These are phyloP conservation scores for Nycticorax nycticorax DNA, from an alignment of 2,113 vertebrate genomes.

Conservation along the genomic window DNA sequence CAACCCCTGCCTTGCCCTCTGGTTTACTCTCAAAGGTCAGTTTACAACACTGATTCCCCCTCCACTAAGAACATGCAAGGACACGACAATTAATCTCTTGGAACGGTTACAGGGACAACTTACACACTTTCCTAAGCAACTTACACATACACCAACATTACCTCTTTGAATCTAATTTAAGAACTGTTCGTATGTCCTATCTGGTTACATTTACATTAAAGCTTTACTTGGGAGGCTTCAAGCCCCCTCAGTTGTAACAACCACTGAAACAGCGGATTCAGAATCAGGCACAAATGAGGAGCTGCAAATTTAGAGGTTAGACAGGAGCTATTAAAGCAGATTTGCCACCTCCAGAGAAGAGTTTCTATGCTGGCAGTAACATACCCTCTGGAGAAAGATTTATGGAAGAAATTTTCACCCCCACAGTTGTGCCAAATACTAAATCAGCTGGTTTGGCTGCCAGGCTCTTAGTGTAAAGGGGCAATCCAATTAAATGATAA, in stretches of 20 bases:
- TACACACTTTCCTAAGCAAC: background rate
- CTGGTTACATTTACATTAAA: constrained; percentile 1
- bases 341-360: background rate
- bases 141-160: background rate
- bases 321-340: background rate
- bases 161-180: constrained; percentile 9
- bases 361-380: background rate
- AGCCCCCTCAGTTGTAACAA: background rate
- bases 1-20: background rate
- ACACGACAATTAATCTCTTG: constrained; percentile 23
- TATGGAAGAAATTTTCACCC: background rate
- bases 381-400: background rate
- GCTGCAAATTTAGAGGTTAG: background rate
- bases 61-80: background rate
- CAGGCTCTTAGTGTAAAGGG: background rate
- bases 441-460: constrained; percentile 1
- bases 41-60: background rate
- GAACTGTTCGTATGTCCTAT: background rate
- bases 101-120: constrained; percentile 23
- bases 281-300: background rate
- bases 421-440: background rate
- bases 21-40: background rate
- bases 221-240: background rate
- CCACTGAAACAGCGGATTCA: background rate
- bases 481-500: constrained; percentile 44